Evolutionary conservation across 2,888 invertebrate genomes (phyloP).

Genomic region (Theristus sp.): DNA sequence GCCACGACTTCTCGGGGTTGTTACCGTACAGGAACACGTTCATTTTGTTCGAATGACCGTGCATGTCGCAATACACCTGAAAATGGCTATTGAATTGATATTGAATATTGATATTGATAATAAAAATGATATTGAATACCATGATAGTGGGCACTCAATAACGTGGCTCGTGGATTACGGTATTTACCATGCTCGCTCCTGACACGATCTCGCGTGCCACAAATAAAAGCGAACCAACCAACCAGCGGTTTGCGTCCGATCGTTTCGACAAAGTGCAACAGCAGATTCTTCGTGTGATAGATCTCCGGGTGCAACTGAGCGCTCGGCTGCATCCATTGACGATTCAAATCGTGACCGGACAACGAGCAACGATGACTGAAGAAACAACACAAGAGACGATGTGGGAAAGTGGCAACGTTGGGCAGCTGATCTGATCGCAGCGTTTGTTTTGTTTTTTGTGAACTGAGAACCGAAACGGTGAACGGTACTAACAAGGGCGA

Average conservation of each 20-base stretch:
- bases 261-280: slow-evolving; percentile 37
- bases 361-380: slow-evolving; percentile 73
- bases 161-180: too few relatives aligned
- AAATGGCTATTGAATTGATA: too few relatives aligned
- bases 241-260: slow-evolving; percentile 31
- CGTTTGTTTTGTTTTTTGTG: too few relatives aligned
- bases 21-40: slow-evolving; percentile 90
- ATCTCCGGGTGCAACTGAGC: slow-evolving; percentile 78
- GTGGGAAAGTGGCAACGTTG: too few relatives aligned
- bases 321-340: slow-evolving; percentile 79
- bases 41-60: slow-evolving; percentile 80
- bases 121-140: too few relatives aligned
- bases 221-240: slow-evolving; percentile 7
- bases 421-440: too few relatives aligned
- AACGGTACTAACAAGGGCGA: too few relatives aligned
- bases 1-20: slow-evolving; percentile 28
- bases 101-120: slow-evolving; percentile 43
- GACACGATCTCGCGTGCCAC: too few relatives aligned
- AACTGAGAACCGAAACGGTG: not conserved
- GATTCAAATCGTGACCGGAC: slow-evolving; percentile 75
- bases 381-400: slow-evolving; percentile 14
- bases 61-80: slow-evolving; percentile 74
- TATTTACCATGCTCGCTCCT: too few relatives aligned
- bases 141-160: too few relatives aligned
- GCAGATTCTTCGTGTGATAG: slow-evolving; percentile 55